phyloP scores from a whole-genome alignment of 2,113 vertebrate species.

The Salvator merianae region DNA sequence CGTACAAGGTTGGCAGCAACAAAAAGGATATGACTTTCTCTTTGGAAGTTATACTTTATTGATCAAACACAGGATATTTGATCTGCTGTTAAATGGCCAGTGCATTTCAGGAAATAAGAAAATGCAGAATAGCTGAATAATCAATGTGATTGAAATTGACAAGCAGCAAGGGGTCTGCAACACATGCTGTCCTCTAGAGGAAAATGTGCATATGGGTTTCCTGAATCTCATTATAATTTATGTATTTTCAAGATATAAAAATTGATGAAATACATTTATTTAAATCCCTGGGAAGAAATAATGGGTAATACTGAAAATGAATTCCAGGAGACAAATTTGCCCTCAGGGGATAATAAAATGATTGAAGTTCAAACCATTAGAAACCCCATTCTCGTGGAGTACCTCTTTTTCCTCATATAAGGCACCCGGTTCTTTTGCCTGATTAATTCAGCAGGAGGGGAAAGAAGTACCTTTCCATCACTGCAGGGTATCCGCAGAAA shows the following conservation, averaged over 20 bases:
- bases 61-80: slow-evolving; percentile 1
- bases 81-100: slow-evolving; percentile 23
- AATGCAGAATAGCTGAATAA: slow-evolving; percentile 36
- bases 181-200: background rate
- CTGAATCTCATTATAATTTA: slow-evolving; percentile 39
- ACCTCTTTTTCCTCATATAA: background rate
- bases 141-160: slow-evolving; percentile 47
- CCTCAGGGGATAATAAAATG: slow-evolving; percentile 43
- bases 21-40: slow-evolving; percentile 9
- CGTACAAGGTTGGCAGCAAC: slow-evolving; percentile 16
- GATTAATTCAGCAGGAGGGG: background rate
- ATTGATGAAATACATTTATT: slow-evolving; percentile 37
- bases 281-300: slow-evolving; percentile 48
- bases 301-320: slow-evolving; percentile 49
- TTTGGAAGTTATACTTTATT: background rate
- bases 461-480: slow-evolving; percentile 13
- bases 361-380: slow-evolving; percentile 47
- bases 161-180: slow-evolving; percentile 45
- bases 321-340: slow-evolving; percentile 44
- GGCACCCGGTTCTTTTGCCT: background rate
- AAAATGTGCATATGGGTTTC: slow-evolving; percentile 6
- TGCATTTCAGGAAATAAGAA: slow-evolving; percentile 42
- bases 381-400: background rate
- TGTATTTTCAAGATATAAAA: slow-evolving; percentile 49
- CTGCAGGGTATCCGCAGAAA: background rate